Base-by-base conservation (phyloP, 2,797 vertebrate genomes). In the Columba guinea region DNA sequence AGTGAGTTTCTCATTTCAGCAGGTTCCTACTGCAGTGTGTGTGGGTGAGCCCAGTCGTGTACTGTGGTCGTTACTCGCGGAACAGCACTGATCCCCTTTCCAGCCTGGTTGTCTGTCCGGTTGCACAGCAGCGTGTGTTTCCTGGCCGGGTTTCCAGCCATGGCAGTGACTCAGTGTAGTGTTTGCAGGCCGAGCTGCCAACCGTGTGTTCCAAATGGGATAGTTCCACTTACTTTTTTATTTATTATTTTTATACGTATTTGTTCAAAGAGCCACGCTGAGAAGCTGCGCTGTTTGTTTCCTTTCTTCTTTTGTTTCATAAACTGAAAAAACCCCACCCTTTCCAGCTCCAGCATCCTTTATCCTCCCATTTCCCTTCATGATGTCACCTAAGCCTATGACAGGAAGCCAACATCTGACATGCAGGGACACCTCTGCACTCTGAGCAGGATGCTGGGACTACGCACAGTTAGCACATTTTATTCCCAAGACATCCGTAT, bases 221-320 rank as follows among this genome's bases (percentile, higher is more conserved):
- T 81, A 75, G 75, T 83, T 96, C 78, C 78, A 82, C 90, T 85
- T 80, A 10, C 22, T 80, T 93, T 69, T 62, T 68, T 34, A 71
- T 90, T 95, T 87, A 94, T 94, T 90, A 87, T 95, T 95, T 94
- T 95, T 78, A 79, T 78, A 94, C 71, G 52, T 85, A 85, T 71
- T 93, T 95, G 64, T 93, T 95, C 95, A 87, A 91, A 92, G 90
- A 94, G 51, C 86, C 96, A 85, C 87, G 93, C 91, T 95, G 88
- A 94, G 95, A 95, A 96, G 81, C 90, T 90, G 71, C 64, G 93
- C 59, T 94, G 78, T 96, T 96, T 96, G 93, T 90, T 97, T 96
- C 95, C 94, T 94, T 93, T 97, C 88, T 83, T 92, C 96, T 96
- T 96, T 96, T 96, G 96, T 97, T 96, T 95, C 90, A 77, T 89